These are phyloP conservation scores for Apeltes quadracus DNA, from an alignment of 2,113 vertebrate genomes.

Conservation along the genomic window DNA sequence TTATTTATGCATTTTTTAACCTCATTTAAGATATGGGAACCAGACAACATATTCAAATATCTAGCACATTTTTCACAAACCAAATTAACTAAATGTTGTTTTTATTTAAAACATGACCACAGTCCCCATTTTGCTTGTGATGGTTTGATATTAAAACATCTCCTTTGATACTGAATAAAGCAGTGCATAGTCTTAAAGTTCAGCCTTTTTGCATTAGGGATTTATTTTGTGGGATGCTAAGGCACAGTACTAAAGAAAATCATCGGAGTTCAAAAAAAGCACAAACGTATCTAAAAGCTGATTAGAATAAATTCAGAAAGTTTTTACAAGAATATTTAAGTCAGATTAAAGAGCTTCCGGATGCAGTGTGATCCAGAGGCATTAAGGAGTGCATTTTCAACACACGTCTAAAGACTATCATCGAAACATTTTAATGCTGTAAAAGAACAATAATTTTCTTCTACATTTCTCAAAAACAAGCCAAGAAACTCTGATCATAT, in stretches of 20 bases:
- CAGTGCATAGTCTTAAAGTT: slow-evolving; percentile 1
- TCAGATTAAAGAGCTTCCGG: slow-evolving; percentile 67
- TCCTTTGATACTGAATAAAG: slow-evolving; percentile 14
- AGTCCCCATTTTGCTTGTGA: background rate
- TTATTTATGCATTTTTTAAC: slow-evolving; percentile 2
- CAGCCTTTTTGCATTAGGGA: slow-evolving; percentile 22
- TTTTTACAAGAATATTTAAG: slow-evolving; percentile 56
- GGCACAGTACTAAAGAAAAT: slow-evolving; percentile 41
- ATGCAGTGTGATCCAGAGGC: slow-evolving; percentile 29
- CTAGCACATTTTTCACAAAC: background rate
- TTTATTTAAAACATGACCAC: background rate
- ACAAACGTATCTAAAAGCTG: slow-evolving; percentile 49
- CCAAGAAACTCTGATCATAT: slow-evolving; percentile 60
- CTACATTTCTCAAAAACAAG: slow-evolving; percentile 38
- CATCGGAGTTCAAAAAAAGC: slow-evolving; percentile 41
- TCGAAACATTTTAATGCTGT: slow-evolving; percentile 48
- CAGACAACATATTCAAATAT: background rate
- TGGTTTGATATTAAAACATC: slow-evolving; percentile 1
- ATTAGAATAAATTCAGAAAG: slow-evolving; percentile 37
- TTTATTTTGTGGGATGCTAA: slow-evolving; percentile 10
- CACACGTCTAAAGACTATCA: slow-evolving; percentile 48
- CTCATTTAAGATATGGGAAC: background rate
- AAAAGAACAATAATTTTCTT: slow-evolving; percentile 58
- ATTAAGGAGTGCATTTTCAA: slow-evolving; percentile 54
- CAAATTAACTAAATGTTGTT: background rate